Base-by-base conservation (phyloP, 2,888 invertebrate genomes). In the Sisyra terminalis region DNA sequence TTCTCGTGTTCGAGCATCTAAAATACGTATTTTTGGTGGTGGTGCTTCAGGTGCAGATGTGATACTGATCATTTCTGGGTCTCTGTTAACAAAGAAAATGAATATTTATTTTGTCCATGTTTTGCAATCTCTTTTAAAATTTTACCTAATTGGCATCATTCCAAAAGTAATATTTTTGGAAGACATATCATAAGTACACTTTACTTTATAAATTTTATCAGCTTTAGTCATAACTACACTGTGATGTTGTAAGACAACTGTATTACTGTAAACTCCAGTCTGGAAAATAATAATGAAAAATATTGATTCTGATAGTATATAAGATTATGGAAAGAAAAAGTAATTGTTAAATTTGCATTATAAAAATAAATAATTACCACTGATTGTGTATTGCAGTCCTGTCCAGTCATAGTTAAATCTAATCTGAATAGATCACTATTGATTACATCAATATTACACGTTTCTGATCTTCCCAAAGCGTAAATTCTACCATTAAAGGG, bases 191-290 rank as follows among this genome's bases (percentile, higher is more conserved):
- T 92, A 92, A 5, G 92, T 92, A 59, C 92, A 92, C 60, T 92
- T 88, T 46, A 92, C 89, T 69, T 90, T 92, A 73, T 92, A 92
- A 59, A 92, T 90, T 63, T 92, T 92, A 61, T 92, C 92, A 3
- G 90, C 90, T 62, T 92, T 92, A 44, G 92, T 92, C 88, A 92
- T 90, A 29, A 92, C 92, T 17, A 92, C 89, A 59, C 88, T 90
- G 65, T 92, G 92, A 57, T 92, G 92, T 63, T 92, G 92, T 15
- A 92, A 72, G 7, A 92, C 92, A 16, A 92, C 89, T 0, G 92
- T 92, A 63, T 92, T 92, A 40, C 89, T 87, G 64, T 90, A 92
- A 36, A 90, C 85, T 42, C 92, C 92, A 50, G 79, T 85, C 90
- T 92, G 66, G 50, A 70, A 69, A 57, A 45, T 50, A 9, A 3